Base-by-base conservation (phyloP, 1,140 invertebrate genomes). In the Cydia fagiglandana region DNA sequence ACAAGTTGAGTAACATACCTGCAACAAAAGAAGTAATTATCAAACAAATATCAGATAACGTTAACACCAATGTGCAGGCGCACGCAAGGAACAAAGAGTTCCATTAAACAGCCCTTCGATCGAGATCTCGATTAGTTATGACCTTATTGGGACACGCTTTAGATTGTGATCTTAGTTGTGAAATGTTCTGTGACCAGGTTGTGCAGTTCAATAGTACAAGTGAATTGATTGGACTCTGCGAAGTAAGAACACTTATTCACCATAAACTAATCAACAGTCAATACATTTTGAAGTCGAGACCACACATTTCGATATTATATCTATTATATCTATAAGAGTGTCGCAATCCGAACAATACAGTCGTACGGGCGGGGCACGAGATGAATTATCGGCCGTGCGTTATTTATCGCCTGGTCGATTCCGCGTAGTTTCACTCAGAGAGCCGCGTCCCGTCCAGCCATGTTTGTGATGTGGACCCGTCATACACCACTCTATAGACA, bases 1-100 rank as follows among this genome's bases (percentile, higher is more conserved):
- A n/a, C 77, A 73, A 75, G 75, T 82, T 82, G 74, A 56, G 77
- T 76, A 83, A 88, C 87, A 74, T 88, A 89, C 87, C 87, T 88
- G 86, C 45, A 89, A 89, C 84, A 89, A 87, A 83, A 75, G 84
- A 84, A 86, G 83, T 80, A 80, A 86, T 88, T 87, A 79, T 80
- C 73, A 45, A 74, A 75, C 38, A 76, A 79, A 73, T 75, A 73
- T 47, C 41, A 79, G 81, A 83, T 83, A 83, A 77, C 77, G 78
- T 76, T 78, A 53, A 38, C 30, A 41, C 61, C 41, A 41, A 74
- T 53, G 74, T 30, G 47, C 75, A 75, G 73, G 73, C 78, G 76
- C 75, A 77, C 30, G 34, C 17, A 45, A 70, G 64, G 34, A 34
- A 70, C 66, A 70, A 70, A 70, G 66, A 70, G 34, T 70, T 70